Base-by-base conservation (phyloP, 2,888 invertebrate species). In the Mythimna ferrago region DNA sequence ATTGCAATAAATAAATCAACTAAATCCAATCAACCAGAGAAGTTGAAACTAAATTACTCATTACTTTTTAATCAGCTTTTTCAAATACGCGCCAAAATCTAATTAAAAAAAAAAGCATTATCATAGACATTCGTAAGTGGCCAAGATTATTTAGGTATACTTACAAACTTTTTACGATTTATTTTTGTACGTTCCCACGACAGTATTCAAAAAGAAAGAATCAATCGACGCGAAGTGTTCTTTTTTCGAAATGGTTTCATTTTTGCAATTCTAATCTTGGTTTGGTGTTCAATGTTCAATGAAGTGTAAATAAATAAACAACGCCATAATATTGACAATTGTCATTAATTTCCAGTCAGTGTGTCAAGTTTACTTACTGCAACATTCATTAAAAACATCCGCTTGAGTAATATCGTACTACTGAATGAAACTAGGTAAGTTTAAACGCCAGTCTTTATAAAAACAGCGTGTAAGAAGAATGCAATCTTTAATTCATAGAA, bases 401-500 rank as follows among this genome's bases (percentile, higher is more conserved):
- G 19, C 19, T 41, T 58, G 57, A 7, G 41, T 10, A 41, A 73
- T 7, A 26, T 26, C 38, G 10, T 19, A 41, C 0, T 44, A 21
- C 11, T 14, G 21, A 71, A 71, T 61, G 26, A 56, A 71, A 26
- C 32, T 44, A 11, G 41, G 41, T 0, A 62, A 32, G 21, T 19
- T 54, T 32, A 51, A 6, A 6, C 41, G 19, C 6, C 14, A 32
- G 21, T 19, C 53, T 35, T 48, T 11, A 57, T 53, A 41, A 53
- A 58, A 66, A 54, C 26, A 63, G 35, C 19, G 6, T 9, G 32
- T 63, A 69, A 70, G 35, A 68, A 71, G 54, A 61, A 73, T 57
- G 35, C 54, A 64, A 61, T 72, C 32, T 76, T 41, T 71, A 35
- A 60, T 67, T 66, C 61, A 69, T 54, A 64, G 67, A 60, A 71